These are phyloP conservation scores for Drosophila micromelanica DNA, from an alignment of 1,140 invertebrate genomes.

Conservation along the genomic window DNA sequence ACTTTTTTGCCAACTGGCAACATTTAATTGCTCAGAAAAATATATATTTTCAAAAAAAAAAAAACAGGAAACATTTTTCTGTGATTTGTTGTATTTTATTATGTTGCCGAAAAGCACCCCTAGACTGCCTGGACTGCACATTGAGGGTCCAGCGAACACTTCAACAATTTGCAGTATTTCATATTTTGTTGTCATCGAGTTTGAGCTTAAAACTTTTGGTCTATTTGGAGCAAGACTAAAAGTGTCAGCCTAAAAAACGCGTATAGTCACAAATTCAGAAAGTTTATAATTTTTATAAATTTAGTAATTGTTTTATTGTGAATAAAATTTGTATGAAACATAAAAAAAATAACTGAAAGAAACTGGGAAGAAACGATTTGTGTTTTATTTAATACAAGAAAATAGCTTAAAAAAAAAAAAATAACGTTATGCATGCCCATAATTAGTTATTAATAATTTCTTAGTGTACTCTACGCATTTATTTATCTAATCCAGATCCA, in stretches of 20 bases:
- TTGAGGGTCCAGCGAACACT: constrained; percentile 50
- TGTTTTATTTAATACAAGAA: too few relatives aligned
- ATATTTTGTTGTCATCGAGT: constrained; percentile 59
- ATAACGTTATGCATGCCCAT: too few relatives aligned
- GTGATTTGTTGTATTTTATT: constrained; percentile 78
- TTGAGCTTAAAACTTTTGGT: constrained; percentile 53
- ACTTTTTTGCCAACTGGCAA: constrained; percentile 76
- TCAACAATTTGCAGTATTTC: constrained; percentile 61
- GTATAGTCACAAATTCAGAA: not conserved
- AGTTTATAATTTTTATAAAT: not conserved
- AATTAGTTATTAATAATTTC: too few relatives aligned
- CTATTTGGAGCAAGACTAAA: constrained; percentile 17
- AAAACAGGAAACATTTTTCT: constrained; percentile 53
- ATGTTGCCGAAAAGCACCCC: constrained; percentile 51
- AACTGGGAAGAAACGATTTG: too few relatives aligned
- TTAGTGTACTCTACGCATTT: too few relatives aligned
- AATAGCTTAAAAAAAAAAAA: too few relatives aligned
- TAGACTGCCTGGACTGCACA: constrained; percentile 14
- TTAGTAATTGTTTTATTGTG: not conserved
- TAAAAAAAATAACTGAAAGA: not conserved
- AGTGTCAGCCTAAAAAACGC: not conserved
- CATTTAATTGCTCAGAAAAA: constrained; percentile 82
- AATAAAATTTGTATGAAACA: too few relatives aligned
- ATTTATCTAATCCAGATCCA: too few relatives aligned
- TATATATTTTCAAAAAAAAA: constrained; percentile 55